Evolutionary conservation across 2,888 invertebrate species (phyloP), one percentile per base, ranked within the genome.

Genomic region (Cantharis rustica): DNA sequence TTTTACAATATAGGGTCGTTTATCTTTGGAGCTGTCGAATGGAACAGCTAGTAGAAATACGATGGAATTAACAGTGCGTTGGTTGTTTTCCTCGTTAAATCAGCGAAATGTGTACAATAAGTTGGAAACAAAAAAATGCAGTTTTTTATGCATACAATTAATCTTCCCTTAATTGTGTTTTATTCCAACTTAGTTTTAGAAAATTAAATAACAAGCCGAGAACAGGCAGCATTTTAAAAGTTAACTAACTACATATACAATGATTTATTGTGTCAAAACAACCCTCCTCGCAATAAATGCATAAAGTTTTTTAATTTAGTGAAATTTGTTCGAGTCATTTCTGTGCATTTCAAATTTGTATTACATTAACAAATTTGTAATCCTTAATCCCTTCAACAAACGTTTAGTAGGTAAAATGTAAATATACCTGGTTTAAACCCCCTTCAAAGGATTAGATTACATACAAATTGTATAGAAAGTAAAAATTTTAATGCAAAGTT

Each of bases 1-100:
- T 78, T 76, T 78, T 78, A 78, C 78, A 78, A 78, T 78, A 78
- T 78, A 76, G 76, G 78, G 78, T 78, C 78, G 73, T 78, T 76
- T 78, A 78, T 78, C 78, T 78, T 78, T 64, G 68, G 23, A 71
- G 72, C 75, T 76, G 75, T 76, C 75, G 75, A 76, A 76, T 62
- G 75, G 68, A 76, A 72, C 26, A 64, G 68, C 73, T 47, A 75
- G 27, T 66, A 31, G 27, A 61, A 26, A 26, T 72, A 72, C 71
- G 72, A 75, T 75, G 47, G 47, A 47, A 47, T 47, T 47, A 47
- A 47, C 47, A n/a, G 47, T 47, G 47, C 47, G 47, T 47, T 47
- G 47, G 47, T 47, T 47, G 47, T 47, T 47, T 47, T 47, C 47
- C 47, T 47, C 47, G 47, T 47, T 47, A 47, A 47, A 47, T 47